A percentile compares a stretch with the other conserved stretches of the same genome.
Conservation (phyloP, 1,140 invertebrate species). For the Neodiprion virginianus region DNA sequence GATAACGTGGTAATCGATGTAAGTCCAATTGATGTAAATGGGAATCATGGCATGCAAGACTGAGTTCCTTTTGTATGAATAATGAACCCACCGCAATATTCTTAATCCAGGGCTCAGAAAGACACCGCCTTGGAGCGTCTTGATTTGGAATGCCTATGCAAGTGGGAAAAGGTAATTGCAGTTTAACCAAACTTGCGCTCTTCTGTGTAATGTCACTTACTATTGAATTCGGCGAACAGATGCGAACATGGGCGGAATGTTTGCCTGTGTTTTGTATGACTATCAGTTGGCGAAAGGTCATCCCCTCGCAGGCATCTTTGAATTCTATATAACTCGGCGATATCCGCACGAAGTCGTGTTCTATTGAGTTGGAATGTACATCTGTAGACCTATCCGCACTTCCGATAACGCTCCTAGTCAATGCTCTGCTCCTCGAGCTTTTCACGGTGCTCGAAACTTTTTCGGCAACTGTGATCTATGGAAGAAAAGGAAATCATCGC, state of each 20-base stretch:
- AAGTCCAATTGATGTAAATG: constrained; percentile 44
- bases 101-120: constrained; percentile 45
- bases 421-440: not conserved
- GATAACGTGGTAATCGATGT: constrained; percentile 39
- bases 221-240: constrained; percentile 37
- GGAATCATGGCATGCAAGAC: constrained; percentile 39
- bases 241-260: constrained; percentile 34
- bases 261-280: constrained; percentile 39
- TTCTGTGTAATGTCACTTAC: constrained; percentile 27
- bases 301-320: constrained; percentile 42
- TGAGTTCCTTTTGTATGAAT: constrained; percentile 36
- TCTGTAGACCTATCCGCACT: not conserved
- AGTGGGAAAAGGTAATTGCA: not conserved
- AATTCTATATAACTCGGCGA: constrained; percentile 41
- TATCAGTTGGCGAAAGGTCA: constrained; percentile 30
- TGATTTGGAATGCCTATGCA: constrained; percentile 42
- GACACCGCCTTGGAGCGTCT: constrained; percentile 26
- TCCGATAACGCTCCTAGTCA: not conserved
- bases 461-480: not conserved
- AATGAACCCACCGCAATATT: constrained; percentile 37
- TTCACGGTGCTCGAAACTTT: not conserved
- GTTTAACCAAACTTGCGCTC: not conserved
- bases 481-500: not conserved
- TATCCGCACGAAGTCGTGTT: constrained; percentile 36
- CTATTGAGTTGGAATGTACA: constrained; percentile 2